These are phyloP conservation scores for Spongilla lacustris DNA, from an alignment of 37 sponge, comb jelly and placozoan genomes.

Conservation along the genomic window DNA sequence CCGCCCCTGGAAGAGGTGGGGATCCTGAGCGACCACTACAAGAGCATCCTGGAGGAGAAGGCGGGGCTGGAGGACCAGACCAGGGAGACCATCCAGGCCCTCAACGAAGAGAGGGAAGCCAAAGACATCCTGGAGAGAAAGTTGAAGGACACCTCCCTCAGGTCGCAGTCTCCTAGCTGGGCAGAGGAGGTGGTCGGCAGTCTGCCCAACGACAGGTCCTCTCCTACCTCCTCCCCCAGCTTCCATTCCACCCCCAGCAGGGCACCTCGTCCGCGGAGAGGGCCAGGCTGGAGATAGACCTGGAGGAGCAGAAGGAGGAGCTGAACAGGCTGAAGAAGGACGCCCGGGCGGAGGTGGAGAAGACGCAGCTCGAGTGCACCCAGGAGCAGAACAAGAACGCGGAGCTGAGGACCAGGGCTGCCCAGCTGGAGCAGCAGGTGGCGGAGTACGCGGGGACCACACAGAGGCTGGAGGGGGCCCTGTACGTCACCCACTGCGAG, in stretches of 20 bases:
- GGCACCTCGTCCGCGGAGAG: slow-evolving; percentile 26
- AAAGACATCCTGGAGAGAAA: slow-evolving; percentile 53
- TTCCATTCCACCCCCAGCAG: neutral
- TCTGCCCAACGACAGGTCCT: neutral
- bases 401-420: slow-evolving; percentile 32
- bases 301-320: slow-evolving; percentile 57
- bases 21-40: slow-evolving; percentile 39
- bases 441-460: neutral
- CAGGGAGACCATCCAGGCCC: slow-evolving; percentile 46
- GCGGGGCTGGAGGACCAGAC: slow-evolving; percentile 53
- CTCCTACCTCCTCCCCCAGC: neutral
- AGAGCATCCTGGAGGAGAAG: slow-evolving; percentile 51
- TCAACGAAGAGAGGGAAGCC: slow-evolving; percentile 77
- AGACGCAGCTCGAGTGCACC: slow-evolving; percentile 36
- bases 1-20: slow-evolving; percentile 35
- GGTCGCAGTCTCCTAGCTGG: slow-evolving; percentile 28
- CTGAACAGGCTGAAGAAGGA: slow-evolving; percentile 35
- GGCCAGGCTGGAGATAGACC: slow-evolving; percentile 58
- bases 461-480: slow-evolving; percentile 43
- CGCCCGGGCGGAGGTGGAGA: slow-evolving; percentile 38
- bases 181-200: neutral
- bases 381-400: slow-evolving; percentile 30
- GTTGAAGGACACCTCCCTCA: slow-evolving; percentile 43
- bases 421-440: slow-evolving; percentile 32
- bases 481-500: slow-evolving; percentile 42